Conservation (phyloP, 2,888 invertebrate genomes). For the Hirtodrosophila duncani region DNA sequence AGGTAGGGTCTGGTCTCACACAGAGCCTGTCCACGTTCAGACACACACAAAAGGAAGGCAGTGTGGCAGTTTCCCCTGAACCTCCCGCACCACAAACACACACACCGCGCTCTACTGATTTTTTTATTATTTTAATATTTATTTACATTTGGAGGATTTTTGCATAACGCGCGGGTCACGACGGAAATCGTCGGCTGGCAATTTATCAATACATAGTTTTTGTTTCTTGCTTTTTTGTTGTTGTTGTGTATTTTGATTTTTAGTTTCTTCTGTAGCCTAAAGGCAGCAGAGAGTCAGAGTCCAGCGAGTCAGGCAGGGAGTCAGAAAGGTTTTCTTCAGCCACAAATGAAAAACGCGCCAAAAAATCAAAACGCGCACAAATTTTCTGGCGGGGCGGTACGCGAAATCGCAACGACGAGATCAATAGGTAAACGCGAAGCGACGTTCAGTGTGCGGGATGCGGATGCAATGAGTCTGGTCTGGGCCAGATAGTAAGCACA, state of each 20-base stretch:
- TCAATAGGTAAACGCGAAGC: conserved; percentile 48
- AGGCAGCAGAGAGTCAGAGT: conserved; percentile 12
- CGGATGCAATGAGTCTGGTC: conserved; percentile 36
- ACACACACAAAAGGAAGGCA: conserved; percentile 33
- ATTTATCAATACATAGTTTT: conserved; percentile 75
- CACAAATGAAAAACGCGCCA: conserved; percentile 64
- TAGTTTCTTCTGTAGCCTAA: conserved; percentile 15
- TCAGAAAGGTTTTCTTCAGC: conserved; percentile 43
- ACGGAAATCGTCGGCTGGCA: conserved; percentile 76
- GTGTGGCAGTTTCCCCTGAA: conserved; percentile 17
- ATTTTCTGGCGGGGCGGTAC: conserved; percentile 39
- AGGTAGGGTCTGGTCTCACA: conserved; percentile 2
- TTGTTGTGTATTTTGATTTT: neutral
- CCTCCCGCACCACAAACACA: too few relatives aligned
- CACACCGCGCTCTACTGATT: conserved; percentile 58
- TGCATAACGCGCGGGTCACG: conserved; percentile 77
- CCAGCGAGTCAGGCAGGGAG: conserved; percentile 14
- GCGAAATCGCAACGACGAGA: conserved; percentile 44
- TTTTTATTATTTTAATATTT: conserved; percentile 71
- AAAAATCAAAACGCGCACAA: conserved; percentile 67
- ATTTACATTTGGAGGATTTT: conserved; percentile 72
- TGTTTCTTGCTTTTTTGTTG: conserved; percentile 9
- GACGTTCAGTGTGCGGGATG: too few relatives aligned
- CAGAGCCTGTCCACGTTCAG: neutral
- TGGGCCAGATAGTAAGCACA: conserved; percentile 32